These are phyloP conservation scores for Nasonia oneida DNA, from an alignment of 2,888 invertebrate species.

Conservation along the genomic window DNA sequence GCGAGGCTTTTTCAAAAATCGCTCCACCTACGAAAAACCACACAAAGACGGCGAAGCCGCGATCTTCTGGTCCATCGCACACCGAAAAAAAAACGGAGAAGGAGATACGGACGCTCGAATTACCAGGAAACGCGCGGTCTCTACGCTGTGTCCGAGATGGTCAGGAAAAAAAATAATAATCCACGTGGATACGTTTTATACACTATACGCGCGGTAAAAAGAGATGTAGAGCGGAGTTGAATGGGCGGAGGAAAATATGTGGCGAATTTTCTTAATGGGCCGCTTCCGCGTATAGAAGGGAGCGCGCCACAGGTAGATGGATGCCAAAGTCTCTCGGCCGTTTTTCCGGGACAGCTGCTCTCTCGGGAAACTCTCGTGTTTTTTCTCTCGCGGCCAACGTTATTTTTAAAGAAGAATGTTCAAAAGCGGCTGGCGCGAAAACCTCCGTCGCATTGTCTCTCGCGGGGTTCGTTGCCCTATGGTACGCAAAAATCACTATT, in stretches of 20 bases:
- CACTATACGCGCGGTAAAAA: neutral
- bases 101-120: conserved; percentile 21
- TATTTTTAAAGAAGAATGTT: neutral
- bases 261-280: conserved; percentile 53
- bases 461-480: conserved; percentile 49
- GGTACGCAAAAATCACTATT: conserved; percentile 20
- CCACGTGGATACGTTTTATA: neutral
- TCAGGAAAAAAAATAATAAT: neutral
- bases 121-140: conserved; percentile 26
- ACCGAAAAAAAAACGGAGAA: neutral
- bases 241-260: conserved; percentile 36
- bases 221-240: neutral
- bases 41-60: neutral
- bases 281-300: conserved; percentile 50
- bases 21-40: neutral
- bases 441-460: conserved; percentile 37
- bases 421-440: neutral
- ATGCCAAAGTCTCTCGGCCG: conserved; percentile 10
- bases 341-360: conserved; percentile 29
- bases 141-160: neutral
- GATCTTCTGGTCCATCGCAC: conserved; percentile 14
- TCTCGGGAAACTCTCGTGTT: neutral
- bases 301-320: conserved; percentile 27
- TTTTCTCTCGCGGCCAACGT: neutral
- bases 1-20: neutral